phyloP scores from a whole-genome alignment of 53 echinoderm and acorn worm genomes.

The Stichopus horrens region DNA sequence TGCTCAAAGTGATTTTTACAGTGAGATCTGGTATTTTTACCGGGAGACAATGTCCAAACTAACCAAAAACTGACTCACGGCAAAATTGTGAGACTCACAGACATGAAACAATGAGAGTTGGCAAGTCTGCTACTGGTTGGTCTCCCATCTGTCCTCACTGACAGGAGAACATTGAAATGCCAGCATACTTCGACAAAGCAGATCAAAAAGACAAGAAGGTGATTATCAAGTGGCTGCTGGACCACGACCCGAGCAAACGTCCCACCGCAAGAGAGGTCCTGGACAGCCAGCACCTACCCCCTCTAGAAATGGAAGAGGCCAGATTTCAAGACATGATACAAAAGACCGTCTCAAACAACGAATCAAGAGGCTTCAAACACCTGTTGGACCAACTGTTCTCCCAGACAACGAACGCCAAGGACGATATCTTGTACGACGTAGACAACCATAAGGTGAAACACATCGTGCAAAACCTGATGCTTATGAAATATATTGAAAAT shows the following conservation, averaged over 20 bases:
- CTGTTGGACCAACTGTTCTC: conserved; percentile 82
- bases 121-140: too few species aligned
- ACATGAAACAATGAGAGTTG: too few species aligned
- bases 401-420: conserved; percentile 60
- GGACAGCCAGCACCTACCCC: conserved; percentile 80
- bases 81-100: too few species aligned
- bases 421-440: conserved; percentile 87
- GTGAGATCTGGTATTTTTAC: too few species aligned
- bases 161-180: conserved; percentile 87
- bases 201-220: conserved; percentile 48
- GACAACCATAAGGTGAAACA: conserved; percentile 84
- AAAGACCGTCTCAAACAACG: conserved; percentile 86
- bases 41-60: too few species aligned
- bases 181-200: conserved; percentile 78
- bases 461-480: too few species aligned
- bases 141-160: neutral
- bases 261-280: conserved; percentile 89
- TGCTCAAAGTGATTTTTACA: too few species aligned
- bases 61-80: too few species aligned
- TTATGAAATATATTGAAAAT: too few species aligned
- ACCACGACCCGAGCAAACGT: conserved; percentile 87
- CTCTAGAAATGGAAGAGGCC: conserved; percentile 91
- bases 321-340: conserved; percentile 86
- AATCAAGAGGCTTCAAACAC: conserved; percentile 83
- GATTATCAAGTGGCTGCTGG: conserved; percentile 82